Conservation (phyloP, 2,888 invertebrate genomes). For the Acanthosepion lycidas region DNA sequence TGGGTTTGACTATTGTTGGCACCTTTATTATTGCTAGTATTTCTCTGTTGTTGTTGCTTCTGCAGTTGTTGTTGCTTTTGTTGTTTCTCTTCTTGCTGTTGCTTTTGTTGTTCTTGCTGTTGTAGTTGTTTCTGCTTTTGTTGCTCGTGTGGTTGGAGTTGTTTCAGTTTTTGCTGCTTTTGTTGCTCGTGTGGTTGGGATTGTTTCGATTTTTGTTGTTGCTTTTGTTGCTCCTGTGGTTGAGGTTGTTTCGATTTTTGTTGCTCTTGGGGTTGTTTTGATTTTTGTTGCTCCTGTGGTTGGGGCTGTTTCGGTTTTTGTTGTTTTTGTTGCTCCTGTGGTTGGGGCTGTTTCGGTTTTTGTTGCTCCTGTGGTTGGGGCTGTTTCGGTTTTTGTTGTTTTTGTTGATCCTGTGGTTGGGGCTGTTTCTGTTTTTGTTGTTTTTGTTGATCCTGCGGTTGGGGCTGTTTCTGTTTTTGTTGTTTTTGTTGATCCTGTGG, state of each 20-base stretch:
- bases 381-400: not conserved
- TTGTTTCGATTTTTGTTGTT: no score
- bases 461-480: not conserved
- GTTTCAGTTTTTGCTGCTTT: no score
- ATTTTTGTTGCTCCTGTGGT: no score
- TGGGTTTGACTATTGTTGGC: not conserved
- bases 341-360: not conserved
- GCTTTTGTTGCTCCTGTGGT: not conserved
- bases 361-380: not conserved
- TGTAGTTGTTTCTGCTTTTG: not conserved
- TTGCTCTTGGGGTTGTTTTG: not conserved
- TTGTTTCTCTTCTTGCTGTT: not conserved
- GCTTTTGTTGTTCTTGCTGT: not conserved
- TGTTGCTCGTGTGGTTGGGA: no score
- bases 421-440: not conserved
- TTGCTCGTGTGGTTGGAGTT: not conserved
- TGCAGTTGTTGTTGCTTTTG: not conserved
- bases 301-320: no score
- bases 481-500: not conserved
- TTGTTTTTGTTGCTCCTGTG: not conserved
- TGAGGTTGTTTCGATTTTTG: not conserved
- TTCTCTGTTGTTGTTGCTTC: not conserved
- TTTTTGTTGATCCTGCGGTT: not conserved
- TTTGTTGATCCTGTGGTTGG: not conserved
- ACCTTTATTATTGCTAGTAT: not conserved